Evolutionary conservation across 2,113 vertebrate genomes (phyloP), one percentile per base, ranked within the genome.

Genomic region (Poeciliopsis prolifica): DNA sequence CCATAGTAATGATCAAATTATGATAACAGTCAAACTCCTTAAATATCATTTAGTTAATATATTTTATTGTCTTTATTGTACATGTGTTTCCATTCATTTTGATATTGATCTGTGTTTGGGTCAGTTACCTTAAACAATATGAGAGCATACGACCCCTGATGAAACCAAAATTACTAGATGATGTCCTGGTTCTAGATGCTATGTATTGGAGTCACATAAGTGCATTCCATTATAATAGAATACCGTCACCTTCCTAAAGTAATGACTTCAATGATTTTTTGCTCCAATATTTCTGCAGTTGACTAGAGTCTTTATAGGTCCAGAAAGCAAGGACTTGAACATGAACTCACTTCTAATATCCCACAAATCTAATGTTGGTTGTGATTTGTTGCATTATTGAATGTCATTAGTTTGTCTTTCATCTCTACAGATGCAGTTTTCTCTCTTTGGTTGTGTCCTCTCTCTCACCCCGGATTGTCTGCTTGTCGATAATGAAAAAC

Each of bases 221-320:
- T 24, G 22, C 7, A 9, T 54, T 19, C 19, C 19, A 5, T 54
- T 24, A 54, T 15, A 44, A 35, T 35, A 35, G 33, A 35, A 35
- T 35, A 35, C 8, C 9, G 8, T 68, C 5, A 1, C 44, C 1
- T 51, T 29, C 30, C 14, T 54, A 68, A 29, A 19, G 19, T 31
- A 68, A 54, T 26, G 33, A 8, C 8, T 8, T 19, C 22, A 51
- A 19, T 40, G 13, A 2, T 19, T 19, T 26, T 48, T 28, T 28
- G 42, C 54, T 67, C 66, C 68, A 64, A 5, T 51, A 63, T 58
- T 63, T 66, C 73, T 72, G 77, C 73, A 76, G 24, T 67, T 83
- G 69, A 66, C 28, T 31, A 7, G 40, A 19, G 1, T 31, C n/a
- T 60, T 58, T 17, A 48, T 68, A 14, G 5, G 29, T n/a, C 5